Evolutionary conservation across 2,797 vertebrate genomes (phyloP).

Genomic region (Heterohyrax brucei): DNA sequence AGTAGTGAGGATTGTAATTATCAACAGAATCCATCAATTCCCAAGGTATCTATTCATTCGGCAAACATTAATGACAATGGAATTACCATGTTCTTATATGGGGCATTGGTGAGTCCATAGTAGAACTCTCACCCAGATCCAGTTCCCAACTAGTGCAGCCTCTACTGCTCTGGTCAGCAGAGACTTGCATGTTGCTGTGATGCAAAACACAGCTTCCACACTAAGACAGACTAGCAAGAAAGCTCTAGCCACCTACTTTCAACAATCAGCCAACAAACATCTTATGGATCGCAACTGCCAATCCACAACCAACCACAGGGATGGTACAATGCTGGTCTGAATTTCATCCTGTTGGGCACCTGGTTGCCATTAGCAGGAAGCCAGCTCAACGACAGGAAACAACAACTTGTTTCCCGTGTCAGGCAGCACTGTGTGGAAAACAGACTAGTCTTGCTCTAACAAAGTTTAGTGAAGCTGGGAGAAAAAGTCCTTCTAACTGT

Average conservation of each 20-base stretch:
- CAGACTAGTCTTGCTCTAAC: background rate
- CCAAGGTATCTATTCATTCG: background rate
- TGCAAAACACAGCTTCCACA: background rate
- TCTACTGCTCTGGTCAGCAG: background rate
- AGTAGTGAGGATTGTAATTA: background rate
- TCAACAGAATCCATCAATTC: slow-evolving; percentile 35
- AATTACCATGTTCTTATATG: background rate
- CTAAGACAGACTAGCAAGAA: background rate
- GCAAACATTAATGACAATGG: background rate
- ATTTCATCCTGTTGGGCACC: background rate
- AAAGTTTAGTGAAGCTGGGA: background rate
- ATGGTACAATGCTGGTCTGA: background rate
- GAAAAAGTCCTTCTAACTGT: slow-evolving; percentile 11
- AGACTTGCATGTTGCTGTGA: background rate
- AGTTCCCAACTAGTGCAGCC: background rate
- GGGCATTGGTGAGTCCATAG: background rate
- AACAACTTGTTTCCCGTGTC: background rate
- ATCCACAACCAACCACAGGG: background rate
- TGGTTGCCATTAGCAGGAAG: background rate
- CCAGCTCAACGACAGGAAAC: background rate
- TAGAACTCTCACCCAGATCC: background rate
- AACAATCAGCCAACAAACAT: background rate
- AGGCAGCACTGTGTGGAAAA: background rate
- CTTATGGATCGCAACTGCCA: background rate
- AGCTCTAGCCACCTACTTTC: background rate